Evolutionary conservation across 2,797 vertebrate species (phyloP), one percentile per base, ranked within the genome.

Genomic region (Oreochromis grahami): DNA sequence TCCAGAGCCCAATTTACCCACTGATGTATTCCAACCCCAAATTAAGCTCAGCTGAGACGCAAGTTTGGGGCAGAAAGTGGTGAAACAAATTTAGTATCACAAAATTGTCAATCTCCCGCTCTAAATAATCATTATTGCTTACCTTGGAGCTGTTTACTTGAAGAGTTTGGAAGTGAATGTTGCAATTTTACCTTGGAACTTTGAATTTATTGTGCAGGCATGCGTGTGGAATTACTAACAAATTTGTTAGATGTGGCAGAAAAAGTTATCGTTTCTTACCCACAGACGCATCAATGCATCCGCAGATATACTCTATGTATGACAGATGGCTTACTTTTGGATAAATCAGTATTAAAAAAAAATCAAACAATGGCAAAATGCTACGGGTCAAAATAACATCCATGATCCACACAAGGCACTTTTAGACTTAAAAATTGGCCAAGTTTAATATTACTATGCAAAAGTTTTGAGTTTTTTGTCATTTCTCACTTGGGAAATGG

Each of bases 1-100:
- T 90, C 76, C 74, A 87, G 82, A 78, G 86, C 58, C 78, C 88
- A 87, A 81, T 91, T 76, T 24, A 52, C 76, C 51, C 68, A 6
- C 43, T 8, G 43, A 85, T 74, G 48, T 77, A 50, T 63, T 63
- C 77, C 4, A n/a, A 78, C 43, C 80, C 41, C 2, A 81, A 84
- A 89, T 86, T 77, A 87, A 83, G 68, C 79, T 48, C 26, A 11
- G 50, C 14, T 10, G 80, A 78, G 51, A 82, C 3, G 45, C 41
- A 65, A 68, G 60, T 86, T 55, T 13, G 63, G 82, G 78, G 60
- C 84, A 79, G 74, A 79, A 78, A 80, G 78, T 53, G 63, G 80
- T 36, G 38, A 68, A 81, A 83, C 45, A 68, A 41, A 78, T 77
- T 58, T 63, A 79, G 84, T 38, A 48, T 79, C 26, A 81, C 77